phyloP scores from a whole-genome alignment of 2,113 vertebrate species.

The Barnardius zonarius region DNA sequence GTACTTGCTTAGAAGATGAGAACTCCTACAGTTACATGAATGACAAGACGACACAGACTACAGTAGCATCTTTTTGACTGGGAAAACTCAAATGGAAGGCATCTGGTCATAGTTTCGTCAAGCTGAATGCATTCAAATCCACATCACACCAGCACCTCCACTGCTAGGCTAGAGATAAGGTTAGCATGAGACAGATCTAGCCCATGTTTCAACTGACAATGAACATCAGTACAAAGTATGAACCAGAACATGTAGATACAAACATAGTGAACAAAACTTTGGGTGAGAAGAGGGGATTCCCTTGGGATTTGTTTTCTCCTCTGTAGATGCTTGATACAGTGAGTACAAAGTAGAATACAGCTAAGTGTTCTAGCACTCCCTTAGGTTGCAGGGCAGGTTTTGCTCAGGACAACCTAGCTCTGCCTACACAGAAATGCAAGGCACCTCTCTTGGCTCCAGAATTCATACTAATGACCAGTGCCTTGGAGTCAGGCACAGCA shows the following conservation, averaged over 20 bases:
- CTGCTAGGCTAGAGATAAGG: not conserved
- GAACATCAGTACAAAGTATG: not conserved
- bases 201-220: not conserved
- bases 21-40: not conserved
- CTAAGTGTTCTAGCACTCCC: not conserved
- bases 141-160: not conserved
- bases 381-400: not conserved
- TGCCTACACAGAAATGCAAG: not conserved
- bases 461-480: not conserved
- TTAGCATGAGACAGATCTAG: not conserved
- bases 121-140: not conserved
- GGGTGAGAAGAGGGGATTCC: not conserved
- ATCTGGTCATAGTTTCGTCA: not conserved
- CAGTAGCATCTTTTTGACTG: not conserved
- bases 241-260: not conserved
- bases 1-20: not conserved
- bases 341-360: not conserved
- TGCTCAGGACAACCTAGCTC: not conserved
- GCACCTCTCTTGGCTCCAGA: not conserved
- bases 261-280: not conserved
- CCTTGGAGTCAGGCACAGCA: not conserved
- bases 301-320: not conserved
- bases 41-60: not conserved
- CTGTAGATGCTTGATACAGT: not conserved
- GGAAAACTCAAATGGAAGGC: not conserved